Evolutionary conservation across 2,888 invertebrate genomes (phyloP).

Genomic region (Phasia obesa): DNA sequence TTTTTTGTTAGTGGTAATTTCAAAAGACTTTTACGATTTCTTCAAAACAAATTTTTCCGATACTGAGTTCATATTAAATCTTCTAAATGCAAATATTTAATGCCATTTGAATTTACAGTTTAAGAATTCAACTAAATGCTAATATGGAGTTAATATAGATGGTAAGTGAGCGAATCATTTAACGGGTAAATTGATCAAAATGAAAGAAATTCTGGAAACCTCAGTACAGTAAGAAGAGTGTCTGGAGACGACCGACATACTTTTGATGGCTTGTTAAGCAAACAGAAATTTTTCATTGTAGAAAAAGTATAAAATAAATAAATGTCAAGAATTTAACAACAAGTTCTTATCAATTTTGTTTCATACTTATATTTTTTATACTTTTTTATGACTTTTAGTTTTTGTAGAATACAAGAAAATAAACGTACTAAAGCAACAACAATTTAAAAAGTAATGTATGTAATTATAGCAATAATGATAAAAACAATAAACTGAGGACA

Average conservation of each 20-base stretch:
- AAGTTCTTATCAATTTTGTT: constrained; percentile 59
- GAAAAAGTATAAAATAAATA: constrained; percentile 60
- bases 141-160: no score
- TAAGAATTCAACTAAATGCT: no score
- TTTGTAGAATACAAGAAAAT: constrained; percentile 14
- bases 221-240: background rate
- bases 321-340: constrained; percentile 62
- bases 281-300: constrained; percentile 41
- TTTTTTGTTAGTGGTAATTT: no score
- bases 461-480: constrained; percentile 30
- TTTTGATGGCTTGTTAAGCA: constrained; percentile 67
- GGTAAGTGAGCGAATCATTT: no score
- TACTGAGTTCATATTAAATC: no score
- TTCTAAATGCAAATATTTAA: no score
- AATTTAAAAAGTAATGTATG: constrained; percentile 47
- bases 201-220: background rate
- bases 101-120: no score
- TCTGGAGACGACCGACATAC: constrained; percentile 15
- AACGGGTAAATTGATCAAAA: background rate
- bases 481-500: constrained; percentile 52
- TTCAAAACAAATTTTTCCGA: no score
- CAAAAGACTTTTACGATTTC: no score
- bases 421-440: constrained; percentile 50
- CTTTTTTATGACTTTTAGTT: constrained; percentile 22
- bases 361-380: constrained; percentile 31